Base-by-base conservation (phyloP, 2,113 vertebrate species). In the Eleginops maclovinus region DNA sequence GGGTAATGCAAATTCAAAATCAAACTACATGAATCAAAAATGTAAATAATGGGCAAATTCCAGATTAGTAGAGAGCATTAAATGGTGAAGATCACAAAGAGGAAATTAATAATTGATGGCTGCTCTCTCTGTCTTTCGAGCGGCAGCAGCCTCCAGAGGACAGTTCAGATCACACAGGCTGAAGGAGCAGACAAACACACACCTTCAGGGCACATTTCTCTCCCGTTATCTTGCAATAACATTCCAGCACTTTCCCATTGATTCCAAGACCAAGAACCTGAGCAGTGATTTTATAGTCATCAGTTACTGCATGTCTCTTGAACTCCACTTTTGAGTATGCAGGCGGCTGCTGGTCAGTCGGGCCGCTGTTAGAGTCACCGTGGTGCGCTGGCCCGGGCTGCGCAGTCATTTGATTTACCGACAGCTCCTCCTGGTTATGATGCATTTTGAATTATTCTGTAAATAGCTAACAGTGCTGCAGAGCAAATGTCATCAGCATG, bases 161-260 rank as follows among this genome's bases (percentile, higher is more conserved):
- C 58, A 28, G 40, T 9, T 24, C 17, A 28, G 16, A 70, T 53
- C 70, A 64, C 47, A 59, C 15, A 11, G 19, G 19, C 15, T 44
- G 24, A 51, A 63, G 13, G 49, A 24, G 11, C 47, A 86, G 21
- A 50, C 24, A 40, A 43, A 51, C 41, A 82, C 79, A 49, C 64
- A 93, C 92, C 92, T 93, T 93, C 0, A 93, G 88, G 36, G 92
- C 92, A 75, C 91, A 93, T 53, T 92, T 93, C 47, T 88, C 76
- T 44, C 87, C 90, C 0, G 88, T 90, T 65, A 59, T 84, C 87
- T 93, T 92, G 81, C 91, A 90, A 16, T 76, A 89, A 59, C 92
- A 93, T 49, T 91, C 90, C 78, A 93, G 50, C 43, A 93, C 92
- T 82, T 91, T 92, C 4, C 92, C 92, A 44, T 89, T 93, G 68